A percentile compares a stretch with the other conserved stretches of the same genome.
These are phyloP conservation scores for Drosophila pectinifera DNA, from an alignment of 1,140 invertebrate species.

Conservation along the genomic window DNA sequence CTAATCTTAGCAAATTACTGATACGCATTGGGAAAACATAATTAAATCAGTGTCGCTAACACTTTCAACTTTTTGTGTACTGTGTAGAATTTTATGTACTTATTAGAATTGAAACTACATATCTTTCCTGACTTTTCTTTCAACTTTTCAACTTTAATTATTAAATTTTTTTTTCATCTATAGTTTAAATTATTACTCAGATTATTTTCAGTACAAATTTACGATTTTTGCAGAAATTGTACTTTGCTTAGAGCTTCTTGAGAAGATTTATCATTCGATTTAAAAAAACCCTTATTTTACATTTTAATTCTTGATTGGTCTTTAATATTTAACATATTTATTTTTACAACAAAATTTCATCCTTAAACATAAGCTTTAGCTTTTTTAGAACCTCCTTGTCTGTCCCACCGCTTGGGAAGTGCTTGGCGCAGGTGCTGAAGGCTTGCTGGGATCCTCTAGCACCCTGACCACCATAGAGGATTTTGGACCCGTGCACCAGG, in stretches of 20 bases:
- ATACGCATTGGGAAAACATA: background rate
- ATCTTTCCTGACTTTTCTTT: too few relatives aligned
- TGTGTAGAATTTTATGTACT: too few relatives aligned
- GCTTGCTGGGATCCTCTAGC: slow-evolving; percentile 80
- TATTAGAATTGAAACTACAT: too few relatives aligned
- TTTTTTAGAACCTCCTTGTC: slow-evolving; percentile 64
- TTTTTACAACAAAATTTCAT: slow-evolving; percentile 6
- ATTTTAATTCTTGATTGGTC: background rate
- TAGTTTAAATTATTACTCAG: too few relatives aligned
- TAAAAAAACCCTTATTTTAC: background rate
- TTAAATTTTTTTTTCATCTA: too few relatives aligned
- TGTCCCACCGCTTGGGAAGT: slow-evolving; percentile 66
- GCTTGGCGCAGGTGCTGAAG: slow-evolving; percentile 55
- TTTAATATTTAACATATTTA: slow-evolving; percentile 16
- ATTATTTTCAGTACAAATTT: too few relatives aligned
- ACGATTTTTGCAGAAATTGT: too few relatives aligned
- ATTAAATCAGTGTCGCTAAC: too few relatives aligned
- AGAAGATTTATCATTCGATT: too few relatives aligned
- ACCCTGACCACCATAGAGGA: slow-evolving; percentile 83
- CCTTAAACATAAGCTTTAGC: background rate
- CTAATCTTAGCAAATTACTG: background rate
- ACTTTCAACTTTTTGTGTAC: too few relatives aligned
- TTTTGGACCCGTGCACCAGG: slow-evolving; percentile 83
- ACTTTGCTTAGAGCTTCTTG: too few relatives aligned
- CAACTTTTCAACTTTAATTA: too few relatives aligned